Evolutionary conservation across 2,113 vertebrate species (phyloP).

Genomic region (Tor tambroides): DNA sequence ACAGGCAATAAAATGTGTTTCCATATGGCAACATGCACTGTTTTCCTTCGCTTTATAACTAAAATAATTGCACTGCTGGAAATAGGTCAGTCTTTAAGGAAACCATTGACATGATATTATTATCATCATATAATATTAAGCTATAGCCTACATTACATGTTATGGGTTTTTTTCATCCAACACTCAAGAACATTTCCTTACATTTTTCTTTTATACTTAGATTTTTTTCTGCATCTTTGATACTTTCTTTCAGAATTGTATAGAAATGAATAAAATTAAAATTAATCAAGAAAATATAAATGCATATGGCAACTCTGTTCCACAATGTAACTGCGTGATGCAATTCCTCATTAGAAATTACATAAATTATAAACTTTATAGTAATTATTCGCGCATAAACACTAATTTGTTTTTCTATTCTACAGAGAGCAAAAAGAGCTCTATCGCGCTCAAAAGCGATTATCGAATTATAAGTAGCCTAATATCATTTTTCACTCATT

Average conservation of each 20-base stretch:
- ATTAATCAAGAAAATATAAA: not conserved
- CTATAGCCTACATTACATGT: not conserved
- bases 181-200: not conserved
- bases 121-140: too few relatives aligned
- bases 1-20: not conserved
- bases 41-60: not conserved
- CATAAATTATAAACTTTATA: not conserved
- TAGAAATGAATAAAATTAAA: not conserved
- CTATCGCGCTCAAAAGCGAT: not conserved
- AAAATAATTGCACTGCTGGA: not conserved
- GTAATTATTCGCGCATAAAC: not conserved
- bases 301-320: too few relatives aligned
- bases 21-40: not conserved
- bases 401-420: too few relatives aligned
- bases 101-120: not conserved
- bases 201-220: not conserved
- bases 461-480: not conserved
- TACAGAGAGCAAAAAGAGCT: not conserved
- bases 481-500: not conserved
- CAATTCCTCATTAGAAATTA: not conserved
- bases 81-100: not conserved
- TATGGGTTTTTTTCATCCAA: not conserved
- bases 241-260: not conserved
- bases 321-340: not conserved
- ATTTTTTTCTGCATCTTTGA: not conserved